Percentiles rank a stretch among this genome's conserved stretches.
These are phyloP conservation scores for Thymallus thymallus DNA, from an alignment of 2,113 vertebrate genomes.

Conservation along the genomic window DNA sequence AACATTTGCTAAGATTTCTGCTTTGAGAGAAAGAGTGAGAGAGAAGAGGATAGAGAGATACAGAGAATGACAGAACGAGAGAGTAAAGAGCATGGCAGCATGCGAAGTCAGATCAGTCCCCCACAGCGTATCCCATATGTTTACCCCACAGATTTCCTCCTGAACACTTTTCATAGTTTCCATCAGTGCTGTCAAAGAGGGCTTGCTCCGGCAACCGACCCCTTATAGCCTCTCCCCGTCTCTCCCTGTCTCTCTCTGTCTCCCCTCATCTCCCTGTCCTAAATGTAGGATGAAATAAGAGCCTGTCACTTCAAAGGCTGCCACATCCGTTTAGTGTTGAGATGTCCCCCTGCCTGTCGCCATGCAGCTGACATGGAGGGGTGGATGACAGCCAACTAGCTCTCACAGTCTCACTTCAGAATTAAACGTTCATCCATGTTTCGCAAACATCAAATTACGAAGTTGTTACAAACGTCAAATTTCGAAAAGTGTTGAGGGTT, in stretches of 20 bases:
- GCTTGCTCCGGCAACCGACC: neutral
- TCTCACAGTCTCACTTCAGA: too few species aligned
- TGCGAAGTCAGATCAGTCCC: neutral
- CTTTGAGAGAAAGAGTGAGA: neutral
- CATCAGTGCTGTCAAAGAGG: neutral
- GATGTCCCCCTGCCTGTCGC: neutral
- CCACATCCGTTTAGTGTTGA: neutral
- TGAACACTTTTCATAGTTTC: conserved; percentile 2
- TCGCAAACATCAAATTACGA: too few species aligned
- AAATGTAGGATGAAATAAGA: conserved; percentile 3
- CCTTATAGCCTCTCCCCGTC: neutral
- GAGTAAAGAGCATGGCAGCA: neutral
- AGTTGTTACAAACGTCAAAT: too few species aligned
- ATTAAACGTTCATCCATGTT: too few species aligned
- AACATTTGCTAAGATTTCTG: too few species aligned
- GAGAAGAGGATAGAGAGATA: neutral
- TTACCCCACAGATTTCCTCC: neutral
- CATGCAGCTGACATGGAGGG: neutral
- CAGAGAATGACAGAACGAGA: neutral
- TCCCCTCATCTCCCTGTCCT: neutral
- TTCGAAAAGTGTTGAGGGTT: too few species aligned
- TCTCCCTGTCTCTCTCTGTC: neutral
- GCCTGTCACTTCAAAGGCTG: conserved; percentile 10
- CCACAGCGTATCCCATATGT: conserved; percentile 3
- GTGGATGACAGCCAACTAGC: neutral